Base-by-base conservation (phyloP, 1,140 invertebrate species). In the Tribolium castaneum region DNA sequence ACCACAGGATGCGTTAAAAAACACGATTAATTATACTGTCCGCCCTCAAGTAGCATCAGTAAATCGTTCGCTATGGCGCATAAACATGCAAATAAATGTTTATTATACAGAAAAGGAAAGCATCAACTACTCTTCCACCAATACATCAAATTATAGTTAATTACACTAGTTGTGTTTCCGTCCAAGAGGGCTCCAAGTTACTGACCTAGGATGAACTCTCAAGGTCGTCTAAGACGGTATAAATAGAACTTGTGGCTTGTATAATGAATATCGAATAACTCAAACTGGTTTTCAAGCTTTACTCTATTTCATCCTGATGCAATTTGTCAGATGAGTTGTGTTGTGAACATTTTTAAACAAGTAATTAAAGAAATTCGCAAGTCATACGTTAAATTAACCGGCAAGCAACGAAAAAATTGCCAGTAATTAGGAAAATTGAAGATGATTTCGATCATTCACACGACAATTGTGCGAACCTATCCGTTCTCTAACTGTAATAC, bases 141-240 rank as follows among this genome's bases (percentile, higher is more conserved):
- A 66, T 35, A 35, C 59, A 35, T 66, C 25, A 35, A 66, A 66
- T 66, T 66, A 66, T 35, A 35, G 25, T 66, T 66, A 66, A 66
- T 66, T 66, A 66, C 30, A 66, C 30, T 16, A 66, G n/a, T 59
- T 66, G n/a, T 66, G 30, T 59, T 59, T 59, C 54, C 54, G 54
- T 59, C 19, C 14, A 59, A 59, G 70, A 77, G 50, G 78, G 78
- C 51, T 70, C 19, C 76, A 75, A 45, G 78, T 81, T 77, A 82
- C 81, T 80, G 79, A 81, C 81, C 80, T 78, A 80, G 13, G 79
- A 70, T 82, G 81, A 82, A 82, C 81, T 74, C 56, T 81, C 81
- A 82, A 82, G 81, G 81, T 79, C 81, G 81, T 79, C 73, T 73
- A 75, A 77, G 73, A 73, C 62, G 66, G 79, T 81, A 81, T 81